Conservation (phyloP, 2,113 vertebrate genomes). For the Numenius arquata region DNA sequence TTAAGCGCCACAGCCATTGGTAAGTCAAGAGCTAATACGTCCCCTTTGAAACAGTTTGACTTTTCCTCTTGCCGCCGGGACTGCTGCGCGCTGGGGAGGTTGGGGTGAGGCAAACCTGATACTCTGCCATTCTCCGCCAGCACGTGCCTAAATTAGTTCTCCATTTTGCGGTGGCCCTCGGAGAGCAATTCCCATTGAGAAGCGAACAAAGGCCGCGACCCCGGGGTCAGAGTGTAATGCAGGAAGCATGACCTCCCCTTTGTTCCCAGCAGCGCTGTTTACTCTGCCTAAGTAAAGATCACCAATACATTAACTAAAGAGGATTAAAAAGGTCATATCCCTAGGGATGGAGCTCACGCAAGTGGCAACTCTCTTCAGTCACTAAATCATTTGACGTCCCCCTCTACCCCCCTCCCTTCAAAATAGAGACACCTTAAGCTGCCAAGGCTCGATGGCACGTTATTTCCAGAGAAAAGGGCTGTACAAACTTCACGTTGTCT, state of each 20-base stretch:
- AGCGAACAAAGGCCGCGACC: constrained; percentile 88
- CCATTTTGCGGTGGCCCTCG: constrained; percentile 84
- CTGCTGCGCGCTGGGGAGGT: not conserved
- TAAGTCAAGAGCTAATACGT: not conserved
- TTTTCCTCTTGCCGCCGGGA: not conserved
- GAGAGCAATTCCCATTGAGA: constrained; percentile 85
- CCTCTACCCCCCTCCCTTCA: not conserved
- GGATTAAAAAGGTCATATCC: constrained; percentile 87
- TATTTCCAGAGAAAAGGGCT: not conserved
- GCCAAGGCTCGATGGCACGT: not conserved
- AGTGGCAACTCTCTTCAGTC: constrained; percentile 69
- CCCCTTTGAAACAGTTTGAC: not conserved
- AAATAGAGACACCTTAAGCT: constrained; percentile 29
- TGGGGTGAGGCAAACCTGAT: constrained; percentile 37
- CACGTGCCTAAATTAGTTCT: constrained; percentile 92
- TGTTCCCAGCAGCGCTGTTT: constrained; percentile 84
- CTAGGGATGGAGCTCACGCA: constrained; percentile 78
- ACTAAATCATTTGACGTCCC: constrained; percentile 50
- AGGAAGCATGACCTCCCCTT: constrained; percentile 82
- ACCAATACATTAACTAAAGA: constrained; percentile 90
- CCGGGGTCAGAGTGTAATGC: constrained; percentile 85
- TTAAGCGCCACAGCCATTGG: not conserved
- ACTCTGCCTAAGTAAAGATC: constrained; percentile 94
- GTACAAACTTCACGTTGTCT: not conserved
- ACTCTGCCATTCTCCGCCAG: constrained; percentile 62